These are phyloP conservation scores for Paraescarpia echinospica DNA, from an alignment of 1,140 invertebrate genomes.

Conservation along the genomic window DNA sequence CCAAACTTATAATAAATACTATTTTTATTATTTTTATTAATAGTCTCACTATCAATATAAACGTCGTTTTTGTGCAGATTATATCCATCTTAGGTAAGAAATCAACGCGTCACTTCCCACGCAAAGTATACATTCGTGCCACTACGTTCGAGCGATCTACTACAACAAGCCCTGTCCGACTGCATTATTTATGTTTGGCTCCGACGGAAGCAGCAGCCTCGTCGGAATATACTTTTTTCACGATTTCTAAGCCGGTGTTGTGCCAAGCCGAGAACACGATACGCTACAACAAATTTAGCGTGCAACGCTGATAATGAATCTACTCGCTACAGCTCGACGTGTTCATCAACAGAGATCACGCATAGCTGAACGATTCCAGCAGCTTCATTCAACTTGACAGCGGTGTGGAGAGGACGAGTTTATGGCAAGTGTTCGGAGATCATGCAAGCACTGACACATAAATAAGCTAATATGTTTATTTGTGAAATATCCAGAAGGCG, in stretches of 20 bases:
- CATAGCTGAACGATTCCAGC: neutral
- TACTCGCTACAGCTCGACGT: neutral
- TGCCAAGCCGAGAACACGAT: neutral
- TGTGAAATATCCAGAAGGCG: neutral
- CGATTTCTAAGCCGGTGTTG: neutral
- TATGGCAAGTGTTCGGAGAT: neutral
- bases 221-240: neutral
- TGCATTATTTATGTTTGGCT: too few species aligned
- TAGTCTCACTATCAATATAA: too few species aligned
- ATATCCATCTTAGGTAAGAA: too few species aligned
- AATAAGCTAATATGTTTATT: neutral
- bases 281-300: neutral
- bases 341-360: neutral
- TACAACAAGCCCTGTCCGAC: too few species aligned
- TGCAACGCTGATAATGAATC: neutral
- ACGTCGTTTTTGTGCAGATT: too few species aligned
- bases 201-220: too few species aligned
- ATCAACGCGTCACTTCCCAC: too few species aligned
- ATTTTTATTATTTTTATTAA: too few species aligned
- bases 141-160: too few species aligned
- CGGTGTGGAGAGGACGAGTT: neutral
- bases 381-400: neutral
- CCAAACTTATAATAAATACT: too few species aligned
- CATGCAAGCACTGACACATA: too few species aligned
- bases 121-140: too few species aligned